These are phyloP conservation scores for Pollenia angustigena DNA, from an alignment of 2,888 invertebrate genomes.

Conservation along the genomic window DNA sequence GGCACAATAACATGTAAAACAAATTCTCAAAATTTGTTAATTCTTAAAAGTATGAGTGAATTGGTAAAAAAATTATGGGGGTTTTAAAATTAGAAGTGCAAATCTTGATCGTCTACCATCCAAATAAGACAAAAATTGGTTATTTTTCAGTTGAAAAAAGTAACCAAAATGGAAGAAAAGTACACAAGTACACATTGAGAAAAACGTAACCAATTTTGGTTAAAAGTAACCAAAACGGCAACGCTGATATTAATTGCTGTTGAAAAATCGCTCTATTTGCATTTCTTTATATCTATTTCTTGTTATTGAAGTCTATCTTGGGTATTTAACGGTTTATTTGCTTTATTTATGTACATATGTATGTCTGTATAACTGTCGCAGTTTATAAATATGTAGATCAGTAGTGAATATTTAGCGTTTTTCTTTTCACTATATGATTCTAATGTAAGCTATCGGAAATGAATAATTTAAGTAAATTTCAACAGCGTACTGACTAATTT, in stretches of 20 bases:
- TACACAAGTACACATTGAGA: no score
- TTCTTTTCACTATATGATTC: background rate
- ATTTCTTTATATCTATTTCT: constrained; percentile 2
- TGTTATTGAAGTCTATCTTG: background rate
- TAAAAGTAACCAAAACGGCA: background rate
- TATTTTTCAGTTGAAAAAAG: no score
- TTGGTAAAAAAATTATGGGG: no score
- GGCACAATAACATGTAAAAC: no score
- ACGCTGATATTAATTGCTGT: constrained; percentile 1
- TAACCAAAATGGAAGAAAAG: no score
- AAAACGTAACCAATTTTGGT: no score
- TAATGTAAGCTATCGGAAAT: constrained; percentile 31
- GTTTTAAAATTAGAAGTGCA: no score
- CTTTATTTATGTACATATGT: constrained; percentile 12
- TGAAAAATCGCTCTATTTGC: background rate
- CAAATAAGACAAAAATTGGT: no score
- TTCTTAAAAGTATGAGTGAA: no score
- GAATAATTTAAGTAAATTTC: constrained; percentile 48
- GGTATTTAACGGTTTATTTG: constrained; percentile 52
- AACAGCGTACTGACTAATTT: background rate
- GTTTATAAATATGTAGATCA: constrained; percentile 59
- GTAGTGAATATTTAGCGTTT: constrained; percentile 30
- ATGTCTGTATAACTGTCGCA: constrained; percentile 42
- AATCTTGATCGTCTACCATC: no score
- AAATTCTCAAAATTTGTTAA: no score